Conservation (phyloP, 2,888 invertebrate genomes). For the Spialia ferax region DNA sequence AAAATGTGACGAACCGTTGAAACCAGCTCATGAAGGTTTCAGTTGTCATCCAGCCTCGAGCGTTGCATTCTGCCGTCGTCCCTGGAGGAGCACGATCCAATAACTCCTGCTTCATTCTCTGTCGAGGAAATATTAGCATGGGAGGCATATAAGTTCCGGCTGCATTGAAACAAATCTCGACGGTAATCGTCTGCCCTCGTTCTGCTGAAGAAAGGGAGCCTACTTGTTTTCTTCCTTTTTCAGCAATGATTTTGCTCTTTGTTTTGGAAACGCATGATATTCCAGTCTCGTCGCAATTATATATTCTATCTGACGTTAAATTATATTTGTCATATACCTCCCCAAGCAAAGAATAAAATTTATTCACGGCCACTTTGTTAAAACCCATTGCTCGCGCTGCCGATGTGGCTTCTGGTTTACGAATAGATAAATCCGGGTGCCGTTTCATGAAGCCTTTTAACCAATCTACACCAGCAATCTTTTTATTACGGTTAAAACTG, state of each 20-base stretch:
- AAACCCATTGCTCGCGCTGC: conserved; percentile 55
- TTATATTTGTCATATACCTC: no score
- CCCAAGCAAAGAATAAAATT: no score
- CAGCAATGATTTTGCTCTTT: no score
- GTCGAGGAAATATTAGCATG: conserved; percentile 55
- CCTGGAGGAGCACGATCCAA: conserved; percentile 55
- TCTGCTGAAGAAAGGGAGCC: no score
- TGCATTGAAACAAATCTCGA: conserved; percentile 38
- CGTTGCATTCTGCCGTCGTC: conserved; percentile 45
- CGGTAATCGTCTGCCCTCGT: no score
- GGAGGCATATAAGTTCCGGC: conserved; percentile 55
- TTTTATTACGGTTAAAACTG: conserved; percentile 44
- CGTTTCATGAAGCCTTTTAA: conserved; percentile 44
- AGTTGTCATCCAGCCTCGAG: conserved; percentile 44
- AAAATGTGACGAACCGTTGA: conserved; percentile 38
- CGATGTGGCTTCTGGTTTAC: conserved; percentile 47
- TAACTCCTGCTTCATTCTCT: conserved; percentile 54
- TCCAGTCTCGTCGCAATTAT: no score
- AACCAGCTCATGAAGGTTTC: conserved; percentile 44
- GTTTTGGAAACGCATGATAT: no score
- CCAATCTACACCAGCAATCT: conserved; percentile 46
- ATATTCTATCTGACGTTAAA: no score
- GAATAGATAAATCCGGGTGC: conserved; percentile 44
- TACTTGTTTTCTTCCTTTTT: no score
- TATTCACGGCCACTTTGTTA: conserved; percentile 50